These are phyloP conservation scores for Tragopan temminckii DNA, from an alignment of 2,797 vertebrate genomes.

Conservation along the genomic window DNA sequence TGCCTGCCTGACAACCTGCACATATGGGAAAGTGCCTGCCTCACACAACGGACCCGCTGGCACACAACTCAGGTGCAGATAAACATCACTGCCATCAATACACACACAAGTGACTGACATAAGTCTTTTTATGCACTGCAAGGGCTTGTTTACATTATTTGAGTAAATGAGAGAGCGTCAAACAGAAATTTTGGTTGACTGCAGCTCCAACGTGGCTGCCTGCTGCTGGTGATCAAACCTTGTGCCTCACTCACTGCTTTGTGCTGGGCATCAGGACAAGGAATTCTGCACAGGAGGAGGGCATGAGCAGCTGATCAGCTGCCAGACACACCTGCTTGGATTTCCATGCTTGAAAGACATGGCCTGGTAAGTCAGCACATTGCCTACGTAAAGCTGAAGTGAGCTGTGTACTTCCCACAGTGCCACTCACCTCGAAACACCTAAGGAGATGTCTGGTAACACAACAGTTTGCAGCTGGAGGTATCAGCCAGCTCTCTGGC, in stretches of 20 bases:
- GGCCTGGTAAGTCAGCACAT: rapidly evolving
- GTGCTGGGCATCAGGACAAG: not conserved
- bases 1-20: not conserved
- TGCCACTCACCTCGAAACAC: rapidly evolving
- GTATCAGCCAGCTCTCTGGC: not conserved
- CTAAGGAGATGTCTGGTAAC: rapidly evolving
- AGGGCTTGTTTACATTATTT: not conserved
- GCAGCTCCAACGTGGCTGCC: not conserved
- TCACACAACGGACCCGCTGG: not conserved
- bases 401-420: not conserved
- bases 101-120: not conserved
- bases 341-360: rapidly evolving
- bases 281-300: not conserved
- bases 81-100: not conserved
- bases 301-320: not conserved
- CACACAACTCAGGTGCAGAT: not conserved
- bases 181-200: not conserved
- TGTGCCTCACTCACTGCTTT: not conserved
- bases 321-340: not conserved
- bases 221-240: rapidly evolving
- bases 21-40: not conserved
- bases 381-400: not conserved
- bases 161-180: not conserved
- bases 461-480: not conserved
- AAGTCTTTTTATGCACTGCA: rapidly evolving